A percentile compares a stretch with the other conserved stretches of the same genome.
Conservation (phyloP, 2,888 invertebrate species). For the Netelia inedita region DNA sequence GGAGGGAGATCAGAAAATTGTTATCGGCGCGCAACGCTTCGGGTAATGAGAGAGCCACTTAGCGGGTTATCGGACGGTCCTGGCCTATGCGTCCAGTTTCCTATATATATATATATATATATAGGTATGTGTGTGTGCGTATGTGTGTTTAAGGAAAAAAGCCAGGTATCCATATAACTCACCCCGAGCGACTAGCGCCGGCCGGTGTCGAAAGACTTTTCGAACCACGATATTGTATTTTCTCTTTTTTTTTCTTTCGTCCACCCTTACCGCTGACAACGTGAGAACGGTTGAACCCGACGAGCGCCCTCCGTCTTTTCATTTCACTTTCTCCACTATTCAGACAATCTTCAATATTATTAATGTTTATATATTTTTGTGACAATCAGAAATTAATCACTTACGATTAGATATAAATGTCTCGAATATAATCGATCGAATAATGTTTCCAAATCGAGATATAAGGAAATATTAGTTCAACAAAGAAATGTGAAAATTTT, state of each 20-base stretch:
- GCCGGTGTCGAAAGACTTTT: slow-evolving; percentile 53
- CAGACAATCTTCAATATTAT: not conserved
- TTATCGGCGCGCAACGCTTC: slow-evolving; percentile 62
- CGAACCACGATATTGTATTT: slow-evolving; percentile 46
- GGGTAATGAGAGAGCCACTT: slow-evolving; percentile 67
- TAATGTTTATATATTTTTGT: not conserved
- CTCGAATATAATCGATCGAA: too few relatives aligned
- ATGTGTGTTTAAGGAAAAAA: not conserved
- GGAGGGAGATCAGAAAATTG: slow-evolving; percentile 32
- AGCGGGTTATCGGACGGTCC: slow-evolving; percentile 55
- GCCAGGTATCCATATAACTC: slow-evolving; percentile 17
- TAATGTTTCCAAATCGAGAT: too few relatives aligned
- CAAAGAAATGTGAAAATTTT: too few relatives aligned
- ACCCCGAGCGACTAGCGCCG: slow-evolving; percentile 9
- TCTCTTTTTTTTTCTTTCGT: slow-evolving; percentile 38
- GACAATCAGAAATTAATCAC: not conserved
- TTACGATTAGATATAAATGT: too few relatives aligned
- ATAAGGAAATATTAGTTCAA: too few relatives aligned
- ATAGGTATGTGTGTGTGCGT: slow-evolving; percentile 3
- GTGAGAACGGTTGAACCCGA: not conserved
- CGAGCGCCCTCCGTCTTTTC: not conserved
- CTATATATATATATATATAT: slow-evolving; percentile 7
- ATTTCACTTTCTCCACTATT: slow-evolving; percentile 41
- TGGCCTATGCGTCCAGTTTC: slow-evolving; percentile 19
- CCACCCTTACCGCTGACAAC: slow-evolving; percentile 17